phyloP scores from a whole-genome alignment of 2,797 vertebrate genomes.

The Synaphobranchus kaupii region DNA sequence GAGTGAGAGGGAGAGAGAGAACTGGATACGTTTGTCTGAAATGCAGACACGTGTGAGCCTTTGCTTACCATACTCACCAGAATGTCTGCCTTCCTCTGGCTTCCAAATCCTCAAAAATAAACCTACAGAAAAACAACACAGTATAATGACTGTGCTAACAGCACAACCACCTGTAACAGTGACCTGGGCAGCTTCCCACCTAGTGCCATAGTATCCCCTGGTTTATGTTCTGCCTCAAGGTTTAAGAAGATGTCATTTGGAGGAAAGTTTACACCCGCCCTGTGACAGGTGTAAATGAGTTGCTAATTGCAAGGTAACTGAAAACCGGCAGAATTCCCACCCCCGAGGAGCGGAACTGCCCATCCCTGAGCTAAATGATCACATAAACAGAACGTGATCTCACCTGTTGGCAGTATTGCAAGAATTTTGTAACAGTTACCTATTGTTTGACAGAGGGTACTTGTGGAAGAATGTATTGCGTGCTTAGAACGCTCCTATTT shows the following conservation, averaged over 20 bases:
- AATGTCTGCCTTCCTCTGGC: background rate
- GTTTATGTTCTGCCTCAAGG: background rate
- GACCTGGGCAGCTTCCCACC: background rate
- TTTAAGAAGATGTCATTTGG: background rate
- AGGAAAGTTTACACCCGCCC: background rate
- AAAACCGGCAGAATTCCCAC: background rate
- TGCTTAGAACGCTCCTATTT: conserved; percentile 40
- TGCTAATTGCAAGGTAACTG: conserved; percentile 5
- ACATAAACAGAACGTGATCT: conserved; percentile 53
- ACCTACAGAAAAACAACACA: conserved; percentile 56
- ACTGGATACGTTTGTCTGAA: background rate
- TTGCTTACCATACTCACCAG: background rate
- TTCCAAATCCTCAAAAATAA: conserved; percentile 53
- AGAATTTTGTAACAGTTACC: conserved; percentile 47
- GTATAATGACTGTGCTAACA: conserved; percentile 45
- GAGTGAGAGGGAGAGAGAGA: no score
- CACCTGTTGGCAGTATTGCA: conserved; percentile 25
- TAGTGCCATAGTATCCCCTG: background rate
- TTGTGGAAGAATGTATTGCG: conserved; percentile 55
- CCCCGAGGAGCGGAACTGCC: background rate
- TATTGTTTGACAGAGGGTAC: conserved; percentile 55
- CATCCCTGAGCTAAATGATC: conserved; percentile 1
- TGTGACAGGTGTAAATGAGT: background rate
- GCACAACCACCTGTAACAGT: background rate
- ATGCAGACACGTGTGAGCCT: background rate